phyloP scores from a whole-genome alignment of 2,888 invertebrate genomes.

The Ochropleura leucogaster region DNA sequence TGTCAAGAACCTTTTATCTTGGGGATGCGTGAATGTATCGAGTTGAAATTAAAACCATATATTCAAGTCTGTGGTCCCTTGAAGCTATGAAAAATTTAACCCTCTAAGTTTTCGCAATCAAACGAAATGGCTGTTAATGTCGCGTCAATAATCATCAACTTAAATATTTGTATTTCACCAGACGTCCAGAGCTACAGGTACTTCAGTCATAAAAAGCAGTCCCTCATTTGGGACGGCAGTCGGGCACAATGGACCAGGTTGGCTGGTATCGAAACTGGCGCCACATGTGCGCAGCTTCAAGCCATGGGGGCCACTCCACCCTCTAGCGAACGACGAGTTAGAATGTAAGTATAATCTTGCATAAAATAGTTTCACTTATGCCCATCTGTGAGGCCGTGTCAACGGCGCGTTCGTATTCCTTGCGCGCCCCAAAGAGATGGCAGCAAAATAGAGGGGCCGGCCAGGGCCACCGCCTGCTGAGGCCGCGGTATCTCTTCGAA shows the following conservation, averaged over 20 bases:
- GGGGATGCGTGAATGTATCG: too few species aligned
- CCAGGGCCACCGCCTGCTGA: too few species aligned
- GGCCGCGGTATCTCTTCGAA: too few species aligned
- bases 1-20: too few species aligned
- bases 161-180: conserved; percentile 69
- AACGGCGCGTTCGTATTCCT: too few species aligned
- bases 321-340: conserved; percentile 90
- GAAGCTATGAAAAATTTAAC: too few species aligned
- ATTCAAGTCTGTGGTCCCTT: too few species aligned
- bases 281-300: conserved; percentile 92
- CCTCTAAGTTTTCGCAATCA: too few species aligned
- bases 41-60: too few species aligned
- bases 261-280: conserved; percentile 93
- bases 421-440: too few species aligned
- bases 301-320: conserved; percentile 90
- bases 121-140: too few species aligned
- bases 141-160: not conserved
- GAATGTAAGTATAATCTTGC: conserved; percentile 88
- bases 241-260: conserved; percentile 93
- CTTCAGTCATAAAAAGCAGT: conserved; percentile 96
- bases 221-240: conserved; percentile 94
- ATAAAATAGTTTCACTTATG: not conserved
- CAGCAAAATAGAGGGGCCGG: too few species aligned
- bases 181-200: conserved; percentile 91
- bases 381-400: not conserved